These are phyloP conservation scores for Campopleginae sp. DNA, from an alignment of 2,888 invertebrate species.

Conservation along the genomic window DNA sequence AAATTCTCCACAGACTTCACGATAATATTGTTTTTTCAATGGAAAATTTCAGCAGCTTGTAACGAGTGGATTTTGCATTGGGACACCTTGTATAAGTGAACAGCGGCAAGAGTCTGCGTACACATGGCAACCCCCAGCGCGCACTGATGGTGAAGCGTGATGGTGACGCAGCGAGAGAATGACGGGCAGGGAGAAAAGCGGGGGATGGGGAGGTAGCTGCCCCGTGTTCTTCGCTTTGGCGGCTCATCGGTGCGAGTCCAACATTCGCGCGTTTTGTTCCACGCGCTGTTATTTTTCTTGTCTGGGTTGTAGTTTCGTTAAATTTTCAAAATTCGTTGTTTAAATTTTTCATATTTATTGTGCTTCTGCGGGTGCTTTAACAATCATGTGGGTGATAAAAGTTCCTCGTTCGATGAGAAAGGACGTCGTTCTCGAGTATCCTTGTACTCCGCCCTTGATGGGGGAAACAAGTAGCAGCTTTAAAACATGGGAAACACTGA, in stretches of 20 bases:
- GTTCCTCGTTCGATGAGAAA: neutral
- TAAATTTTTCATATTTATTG: neutral
- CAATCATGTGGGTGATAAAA: neutral
- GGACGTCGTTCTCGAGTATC: neutral
- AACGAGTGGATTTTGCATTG: neutral
- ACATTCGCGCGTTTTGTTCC: neutral
- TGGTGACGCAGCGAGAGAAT: neutral
- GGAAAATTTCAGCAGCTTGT: too few relatives aligned
- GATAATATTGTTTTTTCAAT: too few relatives aligned
- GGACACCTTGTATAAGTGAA: neutral
- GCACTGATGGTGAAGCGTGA: neutral
- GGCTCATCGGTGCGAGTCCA: neutral
- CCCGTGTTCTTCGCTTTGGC: neutral
- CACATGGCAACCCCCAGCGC: neutral
- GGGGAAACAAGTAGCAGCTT: neutral
- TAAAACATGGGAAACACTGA: neutral
- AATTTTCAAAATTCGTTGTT: neutral
- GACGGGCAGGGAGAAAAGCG: neutral
- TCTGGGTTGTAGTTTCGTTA: neutral
- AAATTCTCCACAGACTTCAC: too few relatives aligned
- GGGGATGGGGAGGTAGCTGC: neutral
- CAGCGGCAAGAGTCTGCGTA: neutral
- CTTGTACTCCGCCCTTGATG: neutral
- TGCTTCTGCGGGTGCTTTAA: neutral
- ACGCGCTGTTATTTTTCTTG: neutral